A percentile compares a stretch with the other conserved stretches of the same genome.
phyloP scores from a whole-genome alignment of 2,888 invertebrate species.

The Nomada goodeniana region DNA sequence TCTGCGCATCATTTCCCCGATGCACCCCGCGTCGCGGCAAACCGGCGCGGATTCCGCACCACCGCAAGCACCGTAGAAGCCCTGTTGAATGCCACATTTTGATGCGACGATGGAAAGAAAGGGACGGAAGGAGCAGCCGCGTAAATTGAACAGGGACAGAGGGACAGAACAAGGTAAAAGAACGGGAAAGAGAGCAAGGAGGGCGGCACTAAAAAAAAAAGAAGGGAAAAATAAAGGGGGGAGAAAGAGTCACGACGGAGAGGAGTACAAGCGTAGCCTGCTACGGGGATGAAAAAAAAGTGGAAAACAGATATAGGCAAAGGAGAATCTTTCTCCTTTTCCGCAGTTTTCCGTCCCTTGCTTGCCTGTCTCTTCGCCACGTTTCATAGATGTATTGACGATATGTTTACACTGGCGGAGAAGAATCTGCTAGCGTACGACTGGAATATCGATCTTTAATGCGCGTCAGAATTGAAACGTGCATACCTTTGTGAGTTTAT shows the following conservation, averaged over 20 bases:
- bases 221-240: constrained; percentile 25
- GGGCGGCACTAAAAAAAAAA: constrained; percentile 51
- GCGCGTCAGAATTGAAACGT: constrained; percentile 62
- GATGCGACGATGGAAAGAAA: constrained; percentile 73
- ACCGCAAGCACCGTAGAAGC: constrained; percentile 78
- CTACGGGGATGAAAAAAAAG: constrained; percentile 68
- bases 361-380: constrained; percentile 30
- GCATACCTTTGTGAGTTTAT: constrained; percentile 43
- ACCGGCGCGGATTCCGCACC: constrained; percentile 77
- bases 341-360: not conserved
- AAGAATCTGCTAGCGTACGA: constrained; percentile 59
- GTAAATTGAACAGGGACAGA: not conserved
- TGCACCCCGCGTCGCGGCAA: constrained; percentile 72
- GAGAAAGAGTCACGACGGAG: constrained; percentile 45
- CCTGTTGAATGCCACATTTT: constrained; percentile 84
- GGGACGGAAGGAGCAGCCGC: constrained; percentile 41
- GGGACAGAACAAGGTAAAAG: constrained; percentile 14
- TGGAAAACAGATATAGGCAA: constrained; percentile 77
- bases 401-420: constrained; percentile 64
- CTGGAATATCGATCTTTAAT: constrained; percentile 67
- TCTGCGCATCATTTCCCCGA: constrained; percentile 84
- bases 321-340: constrained; percentile 67
- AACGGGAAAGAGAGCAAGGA: constrained; percentile 59
- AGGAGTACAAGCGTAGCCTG: constrained; percentile 58
- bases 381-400: constrained; percentile 57